Evolutionary conservation across 2,797 vertebrate species (phyloP), one percentile per base, ranked within the genome.

Genomic region (Sebastes trivittatus): DNA sequence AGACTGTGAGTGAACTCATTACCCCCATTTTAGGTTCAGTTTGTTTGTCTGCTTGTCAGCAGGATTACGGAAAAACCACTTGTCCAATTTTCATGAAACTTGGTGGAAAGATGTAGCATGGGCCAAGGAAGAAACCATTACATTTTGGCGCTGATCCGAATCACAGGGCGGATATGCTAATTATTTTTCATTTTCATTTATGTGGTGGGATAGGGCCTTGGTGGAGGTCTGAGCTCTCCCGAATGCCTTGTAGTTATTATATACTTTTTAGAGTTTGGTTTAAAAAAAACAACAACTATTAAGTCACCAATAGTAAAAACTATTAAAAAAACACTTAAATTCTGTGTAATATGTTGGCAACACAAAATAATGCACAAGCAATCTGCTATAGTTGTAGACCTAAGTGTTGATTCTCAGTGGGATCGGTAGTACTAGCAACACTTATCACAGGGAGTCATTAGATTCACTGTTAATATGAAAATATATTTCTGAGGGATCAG

Each of bases 1-100:
- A 91, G 98, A 98, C 89, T 85, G 98, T 99, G 94, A 99, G 98
- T 97, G 6, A 32, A 81, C 5, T 11, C 1, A 59, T n/a, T 11
- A 23, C 10, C 32, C 13, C n/a, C 7, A 2, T 36, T 16, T 23
- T 34, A 11, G 5, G 30, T 32, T 32, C 3, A 11, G 9, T n/a
- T 34, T 34, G 20, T 61, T 34, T n/a, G 29, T 62, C 20, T 20
- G 29, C 2, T 32, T n/a, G 2, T 62, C 30, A 61, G 1, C 8
- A 29, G 9, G 29, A 61, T 61, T 1, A 32, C 20, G 2, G 20
- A 34, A 30, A 20, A 30, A 30, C 1, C 2, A 8, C 56, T 58
- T 27, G 25, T 16, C 56, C 25, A 23, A 29, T 27, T 27, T 27
- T 18, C 6, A 58, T 27, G 25, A 58, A 58, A 58, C 13, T 58